A percentile compares a stretch with the other conserved stretches of the same genome.
Conservation (phyloP, 2,113 vertebrate genomes). For the Tricholaema leucomelas region DNA sequence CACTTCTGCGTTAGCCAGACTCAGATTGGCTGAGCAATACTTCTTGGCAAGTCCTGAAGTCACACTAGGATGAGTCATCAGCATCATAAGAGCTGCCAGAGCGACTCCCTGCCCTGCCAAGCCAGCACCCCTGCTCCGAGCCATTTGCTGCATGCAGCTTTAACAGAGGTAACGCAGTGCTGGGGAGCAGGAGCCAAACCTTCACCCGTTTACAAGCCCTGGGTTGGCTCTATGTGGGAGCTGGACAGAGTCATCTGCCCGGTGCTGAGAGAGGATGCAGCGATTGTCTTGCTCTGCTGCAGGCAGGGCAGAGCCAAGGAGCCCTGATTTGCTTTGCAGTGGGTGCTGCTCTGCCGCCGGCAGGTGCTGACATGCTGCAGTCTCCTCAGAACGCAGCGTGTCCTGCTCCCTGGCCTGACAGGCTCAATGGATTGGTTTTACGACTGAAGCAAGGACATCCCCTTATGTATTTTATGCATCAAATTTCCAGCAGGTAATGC, state of each 20-base stretch:
- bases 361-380: not conserved
- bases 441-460: constrained; percentile 59
- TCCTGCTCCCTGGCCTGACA: constrained; percentile 15
- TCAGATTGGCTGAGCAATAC: not conserved
- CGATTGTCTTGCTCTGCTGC: not conserved
- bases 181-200: not conserved
- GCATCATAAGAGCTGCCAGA: constrained; percentile 26
- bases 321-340: not conserved
- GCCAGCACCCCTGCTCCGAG: constrained; percentile 52
- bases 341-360: not conserved
- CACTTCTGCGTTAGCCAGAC: constrained; percentile 15
- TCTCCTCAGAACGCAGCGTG: not conserved
- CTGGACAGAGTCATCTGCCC: not conserved
- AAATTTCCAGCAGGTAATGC: constrained; percentile 62
- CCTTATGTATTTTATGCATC: constrained; percentile 57
- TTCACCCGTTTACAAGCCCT: not conserved
- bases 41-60: constrained; percentile 23
- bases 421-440: constrained; percentile 56
- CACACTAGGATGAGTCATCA: constrained; percentile 42
- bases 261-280: not conserved
- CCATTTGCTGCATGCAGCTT: constrained; percentile 56
- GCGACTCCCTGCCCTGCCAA: not conserved
- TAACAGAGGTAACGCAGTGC: constrained; percentile 44
- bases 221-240: not conserved
- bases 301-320: not conserved